A percentile compares a stretch with the other conserved stretches of the same genome.
These are phyloP conservation scores for Lagorchestes hirsutus DNA, from an alignment of 2,797 vertebrate genomes.

Conservation along the genomic window DNA sequence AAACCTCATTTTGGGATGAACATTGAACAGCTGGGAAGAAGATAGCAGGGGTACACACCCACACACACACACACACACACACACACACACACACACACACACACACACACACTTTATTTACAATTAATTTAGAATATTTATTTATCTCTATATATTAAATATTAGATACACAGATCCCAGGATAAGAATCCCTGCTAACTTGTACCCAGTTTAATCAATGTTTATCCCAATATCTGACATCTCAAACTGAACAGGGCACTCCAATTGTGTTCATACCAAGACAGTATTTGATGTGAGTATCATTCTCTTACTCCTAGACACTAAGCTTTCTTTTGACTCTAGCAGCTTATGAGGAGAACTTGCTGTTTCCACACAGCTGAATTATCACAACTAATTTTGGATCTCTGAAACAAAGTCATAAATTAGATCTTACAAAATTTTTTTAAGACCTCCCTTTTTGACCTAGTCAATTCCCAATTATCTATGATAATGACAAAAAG, in stretches of 20 bases:
- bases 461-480: slow-evolving; percentile 33
- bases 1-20: background rate
- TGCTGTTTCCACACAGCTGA: too few relatives aligned
- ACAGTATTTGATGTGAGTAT: background rate
- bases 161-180: background rate
- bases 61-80: too few relatives aligned
- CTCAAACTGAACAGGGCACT: background rate
- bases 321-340: background rate
- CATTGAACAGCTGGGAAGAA: background rate
- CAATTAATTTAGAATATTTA: background rate
- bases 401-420: slow-evolving; percentile 56
- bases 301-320: background rate
- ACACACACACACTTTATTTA: background rate
- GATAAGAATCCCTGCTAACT: background rate
- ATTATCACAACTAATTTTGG: background rate
- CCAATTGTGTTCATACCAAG: background rate
- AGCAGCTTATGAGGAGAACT: too few relatives aligned
- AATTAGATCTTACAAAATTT: slow-evolving; percentile 57
- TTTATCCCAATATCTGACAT: background rate
- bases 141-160: background rate
- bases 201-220: background rate
- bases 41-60: background rate
- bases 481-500: slow-evolving; percentile 1
- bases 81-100: background rate
- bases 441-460: slow-evolving; percentile 62